Evolutionary conservation across 2,113 vertebrate species (phyloP), one percentile per base, ranked within the genome.

Genomic region (Craseonycteris thonglongyai): DNA sequence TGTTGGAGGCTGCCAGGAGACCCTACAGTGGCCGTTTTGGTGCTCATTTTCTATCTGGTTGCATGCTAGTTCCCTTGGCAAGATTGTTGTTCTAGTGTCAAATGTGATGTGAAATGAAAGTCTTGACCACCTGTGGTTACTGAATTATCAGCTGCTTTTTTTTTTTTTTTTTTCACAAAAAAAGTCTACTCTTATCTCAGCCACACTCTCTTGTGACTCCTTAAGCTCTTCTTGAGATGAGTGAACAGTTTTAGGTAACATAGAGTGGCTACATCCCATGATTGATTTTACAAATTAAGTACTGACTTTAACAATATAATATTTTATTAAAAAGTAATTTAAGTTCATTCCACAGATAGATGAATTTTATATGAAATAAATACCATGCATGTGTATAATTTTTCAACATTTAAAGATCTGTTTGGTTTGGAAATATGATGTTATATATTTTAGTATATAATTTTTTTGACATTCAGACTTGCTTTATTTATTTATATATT

Each of bases 11-110:
- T 63, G 71, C 80, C 15, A 7, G 40, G 61, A 42, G 5, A 2
- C 49, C 58, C 51, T 21, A 0, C 5, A 26, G 68, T 78, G 14
- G 54, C 82, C 79, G 47, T 74, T 74, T 71, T 59, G 87, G 45
- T 0, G 0, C 19, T 75, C 2, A 1, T 94, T 96, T 40, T 86
- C 92, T 90, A 33, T 80, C 83, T 75, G 71, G 59, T 1, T 22
- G 61, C 26, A 1, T 30, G 56, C 58, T 33, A 40, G 58, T 88
- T 93, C 90, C 75, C 35, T 49, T 30, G 47, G 69, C 24, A 61
- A 59, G 75, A 88, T 63, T 95, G 74, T 86, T 38, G 38, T 24
- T 95, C 30, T 89, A 58, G 89, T 92, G 40, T 88, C 93, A 96
- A 65, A 65, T 47, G 51, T 66, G 81, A 95, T 93, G 40, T 74